These are phyloP conservation scores for Anthophora plumipes DNA, from an alignment of 2,888 invertebrate genomes.

Conservation along the genomic window DNA sequence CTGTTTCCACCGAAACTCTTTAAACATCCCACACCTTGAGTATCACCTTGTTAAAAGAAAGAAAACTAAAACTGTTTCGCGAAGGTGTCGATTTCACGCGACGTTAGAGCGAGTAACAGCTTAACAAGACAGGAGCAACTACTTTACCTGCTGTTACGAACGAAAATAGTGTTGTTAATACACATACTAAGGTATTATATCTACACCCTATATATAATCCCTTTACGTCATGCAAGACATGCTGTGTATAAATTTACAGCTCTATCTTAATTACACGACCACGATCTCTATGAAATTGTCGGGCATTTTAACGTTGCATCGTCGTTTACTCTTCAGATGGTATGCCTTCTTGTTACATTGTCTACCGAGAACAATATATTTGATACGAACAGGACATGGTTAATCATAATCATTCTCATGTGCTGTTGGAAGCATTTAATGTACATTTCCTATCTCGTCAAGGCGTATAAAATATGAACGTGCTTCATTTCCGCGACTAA, in stretches of 20 bases:
- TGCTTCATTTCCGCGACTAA: background rate
- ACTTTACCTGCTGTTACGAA: background rate
- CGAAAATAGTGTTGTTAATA: conserved; percentile 38
- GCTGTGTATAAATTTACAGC: background rate
- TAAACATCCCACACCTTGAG: background rate
- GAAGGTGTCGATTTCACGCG: conserved; percentile 58
- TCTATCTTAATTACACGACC: conserved; percentile 7
- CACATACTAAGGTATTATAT: background rate
- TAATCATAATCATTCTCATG: conserved; percentile 8
- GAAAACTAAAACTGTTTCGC: conserved; percentile 29
- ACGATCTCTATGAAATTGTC: background rate
- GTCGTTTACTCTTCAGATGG: background rate
- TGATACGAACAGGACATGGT: background rate
- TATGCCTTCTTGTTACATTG: background rate
- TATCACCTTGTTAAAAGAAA: conserved; percentile 6
- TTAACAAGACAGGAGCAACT: conserved; percentile 4
- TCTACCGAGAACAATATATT: background rate
- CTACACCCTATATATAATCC: background rate
- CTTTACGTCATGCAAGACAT: background rate
- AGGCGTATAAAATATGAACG: background rate
- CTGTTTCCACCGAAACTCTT: no score
- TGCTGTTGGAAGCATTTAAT: background rate
- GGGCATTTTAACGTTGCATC: background rate
- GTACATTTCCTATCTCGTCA: background rate
- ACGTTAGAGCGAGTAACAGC: conserved; percentile 50